A percentile compares a stretch with the other conserved stretches of the same genome.
Conservation (phyloP, 30 jellyfish, hydroid and myxozoan species). For the Chironex yamaguchii region DNA sequence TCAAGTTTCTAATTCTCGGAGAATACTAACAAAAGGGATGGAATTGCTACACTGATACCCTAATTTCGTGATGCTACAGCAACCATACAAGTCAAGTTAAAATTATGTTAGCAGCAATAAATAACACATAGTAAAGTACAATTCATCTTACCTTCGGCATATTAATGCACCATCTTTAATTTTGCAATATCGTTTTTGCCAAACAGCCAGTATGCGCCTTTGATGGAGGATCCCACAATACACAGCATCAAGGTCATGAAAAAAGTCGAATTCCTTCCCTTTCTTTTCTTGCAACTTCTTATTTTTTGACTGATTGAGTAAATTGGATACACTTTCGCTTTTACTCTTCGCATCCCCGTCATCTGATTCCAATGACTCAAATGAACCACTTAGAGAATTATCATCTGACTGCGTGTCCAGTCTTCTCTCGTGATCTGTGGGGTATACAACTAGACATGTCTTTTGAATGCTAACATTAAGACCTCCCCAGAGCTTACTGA, state of each 20-base stretch:
- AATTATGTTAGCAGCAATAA: too few relatives aligned
- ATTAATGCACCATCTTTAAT: conserved; percentile 71
- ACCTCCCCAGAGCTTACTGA: too few relatives aligned
- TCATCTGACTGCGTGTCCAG: conserved; percentile 8
- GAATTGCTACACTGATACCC: too few relatives aligned
- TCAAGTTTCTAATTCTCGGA: too few relatives aligned
- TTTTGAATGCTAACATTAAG: too few relatives aligned
- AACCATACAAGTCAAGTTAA: too few relatives aligned
- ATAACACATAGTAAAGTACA: too few relatives aligned
- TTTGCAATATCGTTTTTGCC: conserved; percentile 97
- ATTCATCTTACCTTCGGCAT: conserved; percentile 80
- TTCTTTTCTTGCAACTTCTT: conserved; percentile 21
- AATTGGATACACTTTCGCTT: not conserved
- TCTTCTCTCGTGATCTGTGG: not conserved
- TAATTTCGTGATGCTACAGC: too few relatives aligned
- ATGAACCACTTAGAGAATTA: conserved; percentile 81
- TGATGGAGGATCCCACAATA: conserved; percentile 91
- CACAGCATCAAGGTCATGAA: conserved; percentile 85
- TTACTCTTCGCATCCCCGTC: not conserved
- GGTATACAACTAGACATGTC: too few relatives aligned
- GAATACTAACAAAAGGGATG: too few relatives aligned
- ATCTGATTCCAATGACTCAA: conserved; percentile 59
- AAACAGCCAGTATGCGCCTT: conserved; percentile 88
- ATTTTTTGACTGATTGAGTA: too few relatives aligned
- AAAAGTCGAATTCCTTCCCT: conserved; percentile 64